Percentiles rank a stretch among this genome's conserved stretches.
Conservation (phyloP, 2,113 vertebrate genomes). For the Sisor rabdophorus region DNA sequence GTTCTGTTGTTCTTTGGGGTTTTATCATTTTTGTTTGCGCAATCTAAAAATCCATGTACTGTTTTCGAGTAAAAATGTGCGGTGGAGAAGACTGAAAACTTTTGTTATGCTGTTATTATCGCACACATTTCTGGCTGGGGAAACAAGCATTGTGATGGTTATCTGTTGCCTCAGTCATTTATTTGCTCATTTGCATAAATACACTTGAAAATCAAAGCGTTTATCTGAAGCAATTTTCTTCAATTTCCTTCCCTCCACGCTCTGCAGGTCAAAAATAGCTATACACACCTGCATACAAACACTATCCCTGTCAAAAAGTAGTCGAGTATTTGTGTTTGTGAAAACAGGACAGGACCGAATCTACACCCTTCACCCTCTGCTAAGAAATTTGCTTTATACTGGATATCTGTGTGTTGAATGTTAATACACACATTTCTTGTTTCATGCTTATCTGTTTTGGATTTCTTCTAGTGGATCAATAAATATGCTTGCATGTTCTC, state of each 20-base stretch:
- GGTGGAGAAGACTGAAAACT: background rate
- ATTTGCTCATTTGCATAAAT: slow-evolving; percentile 43
- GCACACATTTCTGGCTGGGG: slow-evolving; percentile 17
- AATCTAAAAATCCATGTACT: too few species aligned
- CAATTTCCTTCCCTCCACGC: too few species aligned
- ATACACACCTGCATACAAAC: slow-evolving; percentile 2
- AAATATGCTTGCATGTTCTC: too few species aligned
- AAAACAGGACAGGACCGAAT: slow-evolving; percentile 22
- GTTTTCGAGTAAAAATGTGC: background rate
- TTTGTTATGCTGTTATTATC: slow-evolving; percentile 23
- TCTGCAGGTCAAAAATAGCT: slow-evolving; percentile 12
- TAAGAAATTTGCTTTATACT: too few species aligned
- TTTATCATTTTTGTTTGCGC: background rate
- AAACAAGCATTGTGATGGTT: slow-evolving; percentile 1
- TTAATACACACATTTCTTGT: too few species aligned
- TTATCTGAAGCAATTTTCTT: slow-evolving; percentile 33
- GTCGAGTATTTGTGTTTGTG: background rate
- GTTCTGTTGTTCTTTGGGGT: background rate
- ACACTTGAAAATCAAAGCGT: slow-evolving; percentile 30
- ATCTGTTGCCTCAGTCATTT: slow-evolving; percentile 25
- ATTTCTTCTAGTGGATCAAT: too few species aligned
- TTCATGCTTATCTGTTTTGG: too few species aligned
- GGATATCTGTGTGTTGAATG: too few species aligned
- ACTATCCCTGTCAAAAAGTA: background rate
- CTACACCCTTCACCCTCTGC: slow-evolving; percentile 1